phyloP scores from a whole-genome alignment of 1,140 invertebrate species.

The Drosophila tristis region DNA sequence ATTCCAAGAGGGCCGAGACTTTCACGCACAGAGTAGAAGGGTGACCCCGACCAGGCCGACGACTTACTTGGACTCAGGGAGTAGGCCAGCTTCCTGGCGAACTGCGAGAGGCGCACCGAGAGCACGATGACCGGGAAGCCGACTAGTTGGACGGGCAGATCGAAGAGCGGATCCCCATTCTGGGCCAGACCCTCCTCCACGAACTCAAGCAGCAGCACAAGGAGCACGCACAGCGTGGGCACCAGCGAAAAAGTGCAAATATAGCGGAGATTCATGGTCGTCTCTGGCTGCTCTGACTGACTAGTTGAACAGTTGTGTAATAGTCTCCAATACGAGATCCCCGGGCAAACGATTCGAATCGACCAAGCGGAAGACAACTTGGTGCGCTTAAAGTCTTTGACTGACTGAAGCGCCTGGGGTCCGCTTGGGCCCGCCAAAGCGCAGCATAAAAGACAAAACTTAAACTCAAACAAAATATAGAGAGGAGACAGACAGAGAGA shows the following conservation, averaged over 20 bases:
- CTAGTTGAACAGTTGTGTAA: constrained; percentile 11
- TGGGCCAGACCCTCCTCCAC: constrained; percentile 73
- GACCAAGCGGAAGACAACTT: constrained; percentile 53
- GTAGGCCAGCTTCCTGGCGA: constrained; percentile 92
- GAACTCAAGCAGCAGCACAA: constrained; percentile 71
- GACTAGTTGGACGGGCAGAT: constrained; percentile 91
- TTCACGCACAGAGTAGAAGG: constrained; percentile 18
- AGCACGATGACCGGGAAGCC: constrained; percentile 93
- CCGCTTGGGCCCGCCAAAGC: constrained; percentile 63
- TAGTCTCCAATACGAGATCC: not conserved
- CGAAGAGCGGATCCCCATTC: constrained; percentile 87
- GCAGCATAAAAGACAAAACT: constrained; percentile 52
- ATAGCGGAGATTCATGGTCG: constrained; percentile 72
- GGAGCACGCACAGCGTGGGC: constrained; percentile 73
- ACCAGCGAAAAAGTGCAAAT: constrained; percentile 67
- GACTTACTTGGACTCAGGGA: constrained; percentile 92
- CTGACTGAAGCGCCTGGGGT: constrained; percentile 65
- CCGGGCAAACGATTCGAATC: not conserved
- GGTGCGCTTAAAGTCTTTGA: constrained; percentile 70
- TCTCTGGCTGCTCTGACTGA: not conserved
- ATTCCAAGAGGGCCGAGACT: constrained; percentile 8
- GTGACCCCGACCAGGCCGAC: too few species aligned
- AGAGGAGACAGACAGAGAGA: constrained; percentile 25
- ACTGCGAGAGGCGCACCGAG: constrained; percentile 92
- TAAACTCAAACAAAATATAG: constrained; percentile 21